A percentile compares a stretch with the other conserved stretches of the same genome.
Conservation (phyloP, 2,797 vertebrate genomes). For the Amblyraja radiata region DNA sequence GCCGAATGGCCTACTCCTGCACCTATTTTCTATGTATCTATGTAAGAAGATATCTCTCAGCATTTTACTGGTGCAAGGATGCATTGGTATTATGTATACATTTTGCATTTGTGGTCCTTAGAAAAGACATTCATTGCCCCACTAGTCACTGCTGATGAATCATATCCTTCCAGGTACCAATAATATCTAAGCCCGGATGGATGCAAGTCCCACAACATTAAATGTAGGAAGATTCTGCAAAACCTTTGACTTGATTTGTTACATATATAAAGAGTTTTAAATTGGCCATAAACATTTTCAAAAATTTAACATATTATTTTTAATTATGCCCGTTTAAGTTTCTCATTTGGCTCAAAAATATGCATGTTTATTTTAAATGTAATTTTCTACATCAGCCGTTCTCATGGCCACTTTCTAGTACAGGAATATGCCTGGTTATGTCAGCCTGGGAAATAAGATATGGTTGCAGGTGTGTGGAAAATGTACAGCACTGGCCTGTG, state of each 20-base stretch:
- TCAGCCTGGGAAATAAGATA: conserved; percentile 5
- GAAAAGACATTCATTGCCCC: too few relatives aligned
- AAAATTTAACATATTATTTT: not conserved
- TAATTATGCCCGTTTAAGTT: not conserved
- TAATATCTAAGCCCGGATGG: too few relatives aligned
- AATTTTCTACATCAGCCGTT: not conserved
- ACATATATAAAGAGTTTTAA: not conserved
- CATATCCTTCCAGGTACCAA: too few relatives aligned
- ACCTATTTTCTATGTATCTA: too few relatives aligned
- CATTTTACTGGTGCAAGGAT: too few relatives aligned
- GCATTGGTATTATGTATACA: too few relatives aligned
- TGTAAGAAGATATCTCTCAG: too few relatives aligned
- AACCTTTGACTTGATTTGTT: not conserved
- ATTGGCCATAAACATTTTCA: not conserved
- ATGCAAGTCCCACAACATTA: not conserved
- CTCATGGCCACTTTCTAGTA: not conserved
- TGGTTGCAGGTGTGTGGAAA: conserved; percentile 1
- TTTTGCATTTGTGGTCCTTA: too few relatives aligned
- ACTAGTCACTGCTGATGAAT: too few relatives aligned
- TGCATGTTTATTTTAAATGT: not conserved
- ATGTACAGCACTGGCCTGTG: not conserved
- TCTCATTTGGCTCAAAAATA: not conserved
- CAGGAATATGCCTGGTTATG: not conserved
- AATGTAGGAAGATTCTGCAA: not conserved
- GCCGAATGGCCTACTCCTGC: too few relatives aligned